A percentile compares a stretch with the other conserved stretches of the same genome.
Conservation (phyloP, 2,888 invertebrate genomes). For the Pecten maximus region DNA sequence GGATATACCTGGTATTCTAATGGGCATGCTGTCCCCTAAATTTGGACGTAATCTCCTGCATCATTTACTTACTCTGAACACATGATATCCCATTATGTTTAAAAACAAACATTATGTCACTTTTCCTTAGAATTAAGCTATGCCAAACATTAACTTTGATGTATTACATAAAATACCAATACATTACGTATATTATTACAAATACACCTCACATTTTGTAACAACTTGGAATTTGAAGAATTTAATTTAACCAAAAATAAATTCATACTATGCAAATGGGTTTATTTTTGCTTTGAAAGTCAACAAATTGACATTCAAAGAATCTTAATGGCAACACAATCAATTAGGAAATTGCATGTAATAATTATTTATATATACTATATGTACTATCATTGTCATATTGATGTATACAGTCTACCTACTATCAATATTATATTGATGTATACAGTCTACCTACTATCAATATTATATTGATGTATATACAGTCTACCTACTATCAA, state of each 20-base stretch:
- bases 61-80: neutral
- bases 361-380: no score
- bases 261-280: neutral
- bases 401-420: no score
- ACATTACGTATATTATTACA: neutral
- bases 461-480: no score
- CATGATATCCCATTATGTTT: neutral
- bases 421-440: no score
- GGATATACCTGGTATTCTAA: neutral
- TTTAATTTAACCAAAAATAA: neutral
- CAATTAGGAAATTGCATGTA: no score
- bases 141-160: neutral
- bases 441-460: no score
- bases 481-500: no score
- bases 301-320: constrained; percentile 16
- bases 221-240: neutral
- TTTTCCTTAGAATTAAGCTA: neutral
- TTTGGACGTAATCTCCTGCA: neutral
- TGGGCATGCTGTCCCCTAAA: neutral
- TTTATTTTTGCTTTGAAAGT: neutral
- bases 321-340: neutral
- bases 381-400: no score
- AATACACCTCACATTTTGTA: no score
- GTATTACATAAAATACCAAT: neutral
- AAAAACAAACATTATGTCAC: neutral